Percentiles rank a stretch among this genome's conserved stretches.
Conservation (phyloP, 1,140 invertebrate genomes). For the Latrodectus geometricus region DNA sequence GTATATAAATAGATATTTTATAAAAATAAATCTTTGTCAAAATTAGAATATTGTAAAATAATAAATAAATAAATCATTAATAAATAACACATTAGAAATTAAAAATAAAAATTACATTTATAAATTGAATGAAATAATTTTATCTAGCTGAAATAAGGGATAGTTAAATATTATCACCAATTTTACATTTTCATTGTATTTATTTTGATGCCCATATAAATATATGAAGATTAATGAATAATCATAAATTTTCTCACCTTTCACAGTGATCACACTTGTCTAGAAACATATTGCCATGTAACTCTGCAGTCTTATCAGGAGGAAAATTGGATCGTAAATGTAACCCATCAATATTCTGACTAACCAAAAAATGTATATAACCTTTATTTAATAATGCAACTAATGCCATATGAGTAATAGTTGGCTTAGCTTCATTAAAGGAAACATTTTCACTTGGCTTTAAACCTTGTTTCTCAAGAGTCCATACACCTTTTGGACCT, state of each 20-base stretch:
- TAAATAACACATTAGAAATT: no score
- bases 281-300: slow-evolving; percentile 98
- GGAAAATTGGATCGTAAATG: slow-evolving; percentile 90
- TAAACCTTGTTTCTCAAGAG: slow-evolving; percentile 90
- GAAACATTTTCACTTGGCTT: slow-evolving; percentile 82
- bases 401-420: slow-evolving; percentile 94
- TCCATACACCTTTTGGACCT: slow-evolving; percentile 98
- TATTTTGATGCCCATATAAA: no score
- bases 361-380: slow-evolving; percentile 88
- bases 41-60: no score
- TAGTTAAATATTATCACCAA: no score
- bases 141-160: no score
- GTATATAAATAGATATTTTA: no score
- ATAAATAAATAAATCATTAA: no score
- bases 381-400: slow-evolving; percentile 73
- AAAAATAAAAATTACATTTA: no score
- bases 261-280: slow-evolving; percentile 93
- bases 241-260: slow-evolving; percentile 73
- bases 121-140: no score
- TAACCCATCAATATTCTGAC: slow-evolving; percentile 98
- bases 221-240: no score
- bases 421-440: slow-evolving; percentile 92
- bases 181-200: no score
- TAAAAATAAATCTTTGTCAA: no score
- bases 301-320: slow-evolving; percentile 85